Conservation (phyloP, 1,140 invertebrate species). For the Gonatopus flavifemur region DNA sequence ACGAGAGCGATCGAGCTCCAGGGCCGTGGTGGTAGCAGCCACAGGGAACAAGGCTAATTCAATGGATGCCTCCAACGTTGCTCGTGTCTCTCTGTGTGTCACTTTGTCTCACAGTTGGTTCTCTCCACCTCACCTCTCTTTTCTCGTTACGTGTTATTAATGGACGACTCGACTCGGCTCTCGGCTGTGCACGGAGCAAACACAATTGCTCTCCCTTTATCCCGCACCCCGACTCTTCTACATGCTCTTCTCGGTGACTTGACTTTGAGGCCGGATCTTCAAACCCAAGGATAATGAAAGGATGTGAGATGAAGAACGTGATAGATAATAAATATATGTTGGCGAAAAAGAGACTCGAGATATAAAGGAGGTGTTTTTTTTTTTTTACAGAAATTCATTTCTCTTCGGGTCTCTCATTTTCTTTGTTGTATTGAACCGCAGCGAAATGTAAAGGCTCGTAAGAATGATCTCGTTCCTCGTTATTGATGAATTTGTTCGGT, state of each 20-base stretch:
- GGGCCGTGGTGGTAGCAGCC: slow-evolving; percentile 3
- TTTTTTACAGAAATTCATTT: too few relatives aligned
- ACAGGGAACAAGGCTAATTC: slow-evolving; percentile 28
- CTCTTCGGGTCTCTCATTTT: too few relatives aligned
- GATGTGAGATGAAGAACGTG: too few relatives aligned
- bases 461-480: too few relatives aligned
- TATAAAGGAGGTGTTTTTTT: too few relatives aligned
- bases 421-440: too few relatives aligned
- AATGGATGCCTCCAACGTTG: slow-evolving; percentile 26
- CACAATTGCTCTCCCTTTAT: slow-evolving; percentile 11
- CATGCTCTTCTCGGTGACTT: slow-evolving; percentile 4
- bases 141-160: slow-evolving; percentile 25
- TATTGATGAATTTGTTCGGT: too few relatives aligned
- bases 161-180: slow-evolving; percentile 21
- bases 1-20: slow-evolving; percentile 18
- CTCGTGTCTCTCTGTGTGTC: slow-evolving; percentile 21
- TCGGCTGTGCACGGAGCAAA: slow-evolving; percentile 18
- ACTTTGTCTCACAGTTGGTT: not conserved
- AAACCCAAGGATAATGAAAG: too few relatives aligned
- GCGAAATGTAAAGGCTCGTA: too few relatives aligned
- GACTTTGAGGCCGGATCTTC: not conserved
- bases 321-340: too few relatives aligned
- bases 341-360: too few relatives aligned
- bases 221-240: slow-evolving; percentile 1
- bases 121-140: not conserved